phyloP scores from a whole-genome alignment of 2,888 invertebrate species.

The Pollenia amentaria region DNA sequence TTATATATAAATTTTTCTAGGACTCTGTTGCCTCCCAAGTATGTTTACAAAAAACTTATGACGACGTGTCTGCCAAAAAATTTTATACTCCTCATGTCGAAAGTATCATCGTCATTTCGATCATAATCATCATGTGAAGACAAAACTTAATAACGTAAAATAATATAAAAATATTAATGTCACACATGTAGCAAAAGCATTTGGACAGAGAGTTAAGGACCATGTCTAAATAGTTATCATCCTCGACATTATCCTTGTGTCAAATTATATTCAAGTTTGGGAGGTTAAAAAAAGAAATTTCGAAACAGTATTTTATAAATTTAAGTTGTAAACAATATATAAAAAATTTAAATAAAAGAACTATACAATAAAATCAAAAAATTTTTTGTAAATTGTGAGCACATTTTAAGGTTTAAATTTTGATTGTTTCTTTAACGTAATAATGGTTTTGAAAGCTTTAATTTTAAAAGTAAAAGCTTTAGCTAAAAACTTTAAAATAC shows the following conservation, averaged over 20 bases:
- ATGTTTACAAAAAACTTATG: conserved; percentile 45
- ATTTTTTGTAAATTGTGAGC: no score
- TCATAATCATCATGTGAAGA: conserved; percentile 4
- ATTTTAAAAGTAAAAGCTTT: no score
- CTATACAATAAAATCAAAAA: background rate
- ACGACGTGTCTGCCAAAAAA: conserved; percentile 57
- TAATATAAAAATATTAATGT: conserved; percentile 43
- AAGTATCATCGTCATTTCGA: conserved; percentile 41
- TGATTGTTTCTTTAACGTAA: no score
- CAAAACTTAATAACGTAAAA: conserved; percentile 50
- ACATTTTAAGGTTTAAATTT: no score
- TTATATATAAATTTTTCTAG: background rate
- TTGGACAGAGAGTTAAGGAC: background rate
- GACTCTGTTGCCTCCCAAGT: conserved; percentile 17
- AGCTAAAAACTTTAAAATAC: no score
- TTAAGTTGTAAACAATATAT: no score
- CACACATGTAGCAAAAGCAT: background rate
- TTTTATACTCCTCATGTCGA: conserved; percentile 37
- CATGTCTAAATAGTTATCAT: conserved; percentile 32
- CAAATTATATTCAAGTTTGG: background rate
- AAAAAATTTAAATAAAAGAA: no score
- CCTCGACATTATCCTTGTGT: background rate
- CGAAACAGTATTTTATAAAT: no score
- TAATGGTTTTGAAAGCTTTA: no score
- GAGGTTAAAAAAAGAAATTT: no score